Evolutionary conservation across 2,797 vertebrate genomes (phyloP).

Genomic region (Syngnathus acus): DNA sequence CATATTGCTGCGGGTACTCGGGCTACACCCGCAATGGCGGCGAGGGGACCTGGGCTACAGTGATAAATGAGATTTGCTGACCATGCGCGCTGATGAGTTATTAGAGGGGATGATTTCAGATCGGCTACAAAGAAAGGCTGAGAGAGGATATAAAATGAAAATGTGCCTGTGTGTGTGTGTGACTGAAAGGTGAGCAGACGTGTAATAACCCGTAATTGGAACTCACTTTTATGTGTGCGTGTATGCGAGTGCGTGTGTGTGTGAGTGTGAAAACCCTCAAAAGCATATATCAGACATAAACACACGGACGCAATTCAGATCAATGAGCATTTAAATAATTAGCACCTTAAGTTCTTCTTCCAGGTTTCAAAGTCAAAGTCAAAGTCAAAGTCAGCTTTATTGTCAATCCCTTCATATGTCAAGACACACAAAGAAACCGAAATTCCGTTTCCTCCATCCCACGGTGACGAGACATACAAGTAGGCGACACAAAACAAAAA

Average conservation of each 20-base stretch:
- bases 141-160: slow-evolving; percentile 26
- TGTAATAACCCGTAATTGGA: slow-evolving; percentile 58
- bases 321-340: slow-evolving; percentile 21
- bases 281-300: slow-evolving; percentile 37
- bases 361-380: not conserved
- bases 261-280: slow-evolving; percentile 33
- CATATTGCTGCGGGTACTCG: slow-evolving; percentile 30
- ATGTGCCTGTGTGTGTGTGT: slow-evolving; percentile 11
- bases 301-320: slow-evolving; percentile 10
- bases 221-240: slow-evolving; percentile 18
- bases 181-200: slow-evolving; percentile 44
- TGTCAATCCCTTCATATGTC: no score
- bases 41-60: slow-evolving; percentile 27
- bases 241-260: slow-evolving; percentile 15
- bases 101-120: slow-evolving; percentile 47
- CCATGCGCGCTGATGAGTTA: slow-evolving; percentile 41
- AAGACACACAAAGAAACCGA: no score
- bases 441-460: no score
- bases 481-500: no score
- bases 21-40: slow-evolving; percentile 28
- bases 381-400: no score
- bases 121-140: slow-evolving; percentile 36
- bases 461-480: no score
- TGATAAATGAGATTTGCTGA: slow-evolving; percentile 60
- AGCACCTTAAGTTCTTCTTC: not conserved